Conservation (phyloP, 2,797 vertebrate genomes). For the Acestrorhynchus altus region DNA sequence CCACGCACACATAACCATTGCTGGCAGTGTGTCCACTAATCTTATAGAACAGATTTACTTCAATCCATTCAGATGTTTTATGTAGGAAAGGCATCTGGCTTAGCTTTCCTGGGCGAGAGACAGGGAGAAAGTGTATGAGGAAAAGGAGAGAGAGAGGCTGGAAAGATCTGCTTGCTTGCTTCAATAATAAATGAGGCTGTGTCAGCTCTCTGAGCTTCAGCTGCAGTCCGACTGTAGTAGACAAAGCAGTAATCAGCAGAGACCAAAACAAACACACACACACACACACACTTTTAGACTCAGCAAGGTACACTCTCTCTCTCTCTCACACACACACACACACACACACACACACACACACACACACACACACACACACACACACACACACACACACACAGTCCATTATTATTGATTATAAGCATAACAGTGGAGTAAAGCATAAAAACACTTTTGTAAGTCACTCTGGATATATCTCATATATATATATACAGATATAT, state of each 20-base stretch:
- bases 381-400: conserved; percentile 25
- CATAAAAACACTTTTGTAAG: too few species aligned
- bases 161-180: conserved; percentile 32
- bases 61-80: conserved; percentile 3
- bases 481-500: too few species aligned
- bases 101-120: conserved; percentile 17
- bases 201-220: conserved; percentile 31
- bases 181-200: conserved; percentile 46
- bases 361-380: conserved; percentile 29
- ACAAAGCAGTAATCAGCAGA: conserved; percentile 35
- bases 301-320: too few species aligned
- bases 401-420: too few species aligned
- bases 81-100: neutral
- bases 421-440: too few species aligned
- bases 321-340: conserved; percentile 26
- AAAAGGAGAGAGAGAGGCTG: conserved; percentile 1
- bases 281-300: too few species aligned
- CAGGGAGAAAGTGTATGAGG: neutral
- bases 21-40: neutral
- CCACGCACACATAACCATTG: neutral
- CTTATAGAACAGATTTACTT: neutral
- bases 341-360: conserved; percentile 31
- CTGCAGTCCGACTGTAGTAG: conserved; percentile 23
- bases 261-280: conserved; percentile 29
- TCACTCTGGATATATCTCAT: too few species aligned